Evolutionary conservation across 2,113 vertebrate species (phyloP), one percentile per base, ranked within the genome.

Genomic region (Entosphenus tridentatus): DNA sequence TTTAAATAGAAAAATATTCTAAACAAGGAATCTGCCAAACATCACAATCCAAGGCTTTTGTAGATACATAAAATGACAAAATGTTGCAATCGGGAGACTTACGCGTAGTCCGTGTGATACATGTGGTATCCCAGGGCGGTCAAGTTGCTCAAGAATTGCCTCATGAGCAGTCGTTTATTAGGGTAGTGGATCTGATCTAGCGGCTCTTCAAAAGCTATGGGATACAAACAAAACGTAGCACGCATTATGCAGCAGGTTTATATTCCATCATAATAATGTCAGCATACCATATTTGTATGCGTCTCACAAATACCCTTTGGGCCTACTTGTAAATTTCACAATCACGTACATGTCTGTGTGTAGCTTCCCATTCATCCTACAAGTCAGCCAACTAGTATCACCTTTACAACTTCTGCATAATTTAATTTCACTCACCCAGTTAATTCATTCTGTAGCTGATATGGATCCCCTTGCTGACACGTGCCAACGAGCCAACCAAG

Each of bases 41-140:
- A 39, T 39, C 39, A 39, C 39, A 39, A 39, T 39, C 39, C 39
- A 39, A 39, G 39, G 39, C 39, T 39, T 39, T 39, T 39, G 39
- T 39, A 3, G 39, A 39, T 39, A 39, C 39, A 39, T 39, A 39
- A 39, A 39, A 39, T 39, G 39, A 39, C 39, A 39, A 39, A 39
- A 39, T 39, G 39, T 39, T 39, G 39, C 39, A 39, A 39, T 39
- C 6, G 39, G 39, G 39, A 39, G 39, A 79, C 89, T 86, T 79
- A 96, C 93, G 70, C 72, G 71, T 70, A 75, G 7, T 83, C 75
- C 71, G 81, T 73, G 68, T 77, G 79, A 74, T 83, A 83, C 68
- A 87, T 81, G 76, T 80, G 79, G 76, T 86, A 82, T 55, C 88
- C 84, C 72, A 89, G 69, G 8, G 72, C 76, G 70, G 87, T 74